Base-by-base conservation (phyloP, 1,140 invertebrate genomes). In the Trichonephila inaurata region DNA sequence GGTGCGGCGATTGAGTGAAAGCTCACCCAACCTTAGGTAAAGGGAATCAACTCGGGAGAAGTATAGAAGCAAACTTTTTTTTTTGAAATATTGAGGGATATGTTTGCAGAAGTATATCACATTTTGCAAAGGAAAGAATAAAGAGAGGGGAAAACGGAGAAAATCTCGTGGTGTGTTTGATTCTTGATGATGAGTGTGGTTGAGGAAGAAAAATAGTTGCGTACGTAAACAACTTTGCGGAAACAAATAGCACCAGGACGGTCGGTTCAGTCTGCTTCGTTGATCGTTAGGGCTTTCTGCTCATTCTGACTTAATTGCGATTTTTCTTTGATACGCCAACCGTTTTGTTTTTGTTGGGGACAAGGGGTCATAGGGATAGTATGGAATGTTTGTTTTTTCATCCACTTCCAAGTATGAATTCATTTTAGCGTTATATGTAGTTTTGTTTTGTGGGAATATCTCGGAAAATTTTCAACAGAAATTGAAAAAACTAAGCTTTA, bases 191-290 rank as follows among this genome's bases (percentile, higher is more conserved):
- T 21, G 66, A 24, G 66, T 69, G 72, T 77, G 33, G 72, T 77
- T 33, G 44, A 83, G 82, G 82, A 83, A 60, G 82, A 83, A 60
- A 83, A 83, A 83, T 58, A 60, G 51, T 69, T 69, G 66, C 66
- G 4, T 69, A 69, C 66, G n/a, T n/a, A 83, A 60, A 83, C 40
- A 77, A 77, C 72, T 72, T 66, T 61, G 87, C 33, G 61, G 44
- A 92, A 92, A 86, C 33, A 82, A 86, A 85, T 92, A 92, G 91
- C 91, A 92, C 91, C 91, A 92, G 91, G 91, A 92, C 91, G 91
- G 91, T 92, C 82, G 91, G 91, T 86, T 91, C 82, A 92, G 69
- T 82, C 91, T 92, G 82, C 62, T 92, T 92, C 82, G 91, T 86
- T 92, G 91, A 86, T 86, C 91, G 58, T 86, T 89, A 44, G 82